phyloP scores from a whole-genome alignment of 2,888 invertebrate species.

The Ectobius pallidus region DNA sequence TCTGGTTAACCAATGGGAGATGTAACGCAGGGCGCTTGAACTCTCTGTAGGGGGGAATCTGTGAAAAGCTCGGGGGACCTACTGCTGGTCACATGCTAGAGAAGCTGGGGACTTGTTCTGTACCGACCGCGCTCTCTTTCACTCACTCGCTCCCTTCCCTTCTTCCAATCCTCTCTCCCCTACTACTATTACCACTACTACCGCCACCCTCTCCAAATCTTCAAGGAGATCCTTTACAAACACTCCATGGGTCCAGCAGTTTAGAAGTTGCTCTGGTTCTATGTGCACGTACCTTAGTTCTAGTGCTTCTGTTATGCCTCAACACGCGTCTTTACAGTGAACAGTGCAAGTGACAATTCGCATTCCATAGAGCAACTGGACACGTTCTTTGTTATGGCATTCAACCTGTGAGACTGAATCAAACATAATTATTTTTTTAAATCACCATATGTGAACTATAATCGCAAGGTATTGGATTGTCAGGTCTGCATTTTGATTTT shows the following conservation, averaged over 20 bases:
- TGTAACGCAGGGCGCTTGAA: slow-evolving; percentile 17
- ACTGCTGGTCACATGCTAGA: slow-evolving; percentile 15
- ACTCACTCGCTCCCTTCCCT: slow-evolving; percentile 55
- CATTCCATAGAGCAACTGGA: no score
- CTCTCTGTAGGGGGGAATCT: slow-evolving; percentile 22
- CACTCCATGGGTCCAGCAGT: slow-evolving; percentile 17
- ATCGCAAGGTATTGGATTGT: no score
- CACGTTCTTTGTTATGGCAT: no score
- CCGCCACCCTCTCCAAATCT: slow-evolving; percentile 17
- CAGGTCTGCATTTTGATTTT: no score
- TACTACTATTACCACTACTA: slow-evolving; percentile 23
- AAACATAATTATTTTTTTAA: no score
- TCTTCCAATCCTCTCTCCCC: slow-evolving; percentile 49
- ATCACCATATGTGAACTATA: no score
- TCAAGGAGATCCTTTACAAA: slow-evolving; percentile 28
- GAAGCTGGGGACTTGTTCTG: background rate
- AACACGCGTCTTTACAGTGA: no score
- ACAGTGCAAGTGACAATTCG: no score
- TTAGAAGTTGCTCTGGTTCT: background rate
- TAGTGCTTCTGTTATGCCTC: background rate
- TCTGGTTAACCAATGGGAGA: slow-evolving; percentile 22
- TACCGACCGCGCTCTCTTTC: background rate
- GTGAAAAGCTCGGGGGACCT: slow-evolving; percentile 10
- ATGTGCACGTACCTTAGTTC: background rate
- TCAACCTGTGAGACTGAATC: no score